A percentile compares a stretch with the other conserved stretches of the same genome.
Conservation (phyloP, 2,888 invertebrate genomes). For the Amblyjoppa fuscipennis region DNA sequence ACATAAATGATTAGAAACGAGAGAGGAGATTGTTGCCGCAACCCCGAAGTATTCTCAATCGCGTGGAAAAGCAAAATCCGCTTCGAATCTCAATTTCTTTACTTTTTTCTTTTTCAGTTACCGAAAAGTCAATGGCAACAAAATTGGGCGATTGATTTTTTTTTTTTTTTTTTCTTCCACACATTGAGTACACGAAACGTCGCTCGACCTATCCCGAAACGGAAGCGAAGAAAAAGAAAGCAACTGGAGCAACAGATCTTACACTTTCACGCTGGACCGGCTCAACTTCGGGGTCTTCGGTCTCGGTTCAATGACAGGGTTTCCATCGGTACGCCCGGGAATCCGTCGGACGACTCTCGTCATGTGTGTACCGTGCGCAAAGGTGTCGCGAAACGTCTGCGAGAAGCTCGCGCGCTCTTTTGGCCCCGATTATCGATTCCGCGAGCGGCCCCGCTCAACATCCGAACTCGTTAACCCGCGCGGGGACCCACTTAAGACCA, state of each 20-base stretch:
- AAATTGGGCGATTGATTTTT: background rate
- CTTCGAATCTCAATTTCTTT: background rate
- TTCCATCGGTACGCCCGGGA: constrained; percentile 22
- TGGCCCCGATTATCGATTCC: constrained; percentile 18
- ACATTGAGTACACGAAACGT: background rate
- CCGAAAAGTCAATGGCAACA: background rate
- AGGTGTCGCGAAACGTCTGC: constrained; percentile 23
- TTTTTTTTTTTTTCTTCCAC: background rate
- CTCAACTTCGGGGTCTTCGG: constrained; percentile 23
- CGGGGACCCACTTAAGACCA: constrained; percentile 65
- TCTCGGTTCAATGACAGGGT: constrained; percentile 63
- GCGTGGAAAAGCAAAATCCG: background rate
- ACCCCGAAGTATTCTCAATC: background rate
- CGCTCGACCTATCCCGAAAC: background rate
- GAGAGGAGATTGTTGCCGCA: constrained; percentile 19
- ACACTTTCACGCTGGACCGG: constrained; percentile 44
- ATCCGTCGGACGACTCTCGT: constrained; percentile 14
- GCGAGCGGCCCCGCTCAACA: constrained; percentile 58
- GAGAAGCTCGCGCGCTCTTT: background rate
- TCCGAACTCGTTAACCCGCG: constrained; percentile 68
- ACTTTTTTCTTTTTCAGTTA: background rate
- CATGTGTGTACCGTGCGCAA: background rate
- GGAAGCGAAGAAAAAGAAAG: constrained; percentile 53
- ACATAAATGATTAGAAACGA: background rate
- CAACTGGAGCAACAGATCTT: constrained; percentile 57